A percentile compares a stretch with the other conserved stretches of the same genome.
Evolutionary conservation across 2,888 invertebrate species (phyloP).

Genomic region (Marronus borbonicus): DNA sequence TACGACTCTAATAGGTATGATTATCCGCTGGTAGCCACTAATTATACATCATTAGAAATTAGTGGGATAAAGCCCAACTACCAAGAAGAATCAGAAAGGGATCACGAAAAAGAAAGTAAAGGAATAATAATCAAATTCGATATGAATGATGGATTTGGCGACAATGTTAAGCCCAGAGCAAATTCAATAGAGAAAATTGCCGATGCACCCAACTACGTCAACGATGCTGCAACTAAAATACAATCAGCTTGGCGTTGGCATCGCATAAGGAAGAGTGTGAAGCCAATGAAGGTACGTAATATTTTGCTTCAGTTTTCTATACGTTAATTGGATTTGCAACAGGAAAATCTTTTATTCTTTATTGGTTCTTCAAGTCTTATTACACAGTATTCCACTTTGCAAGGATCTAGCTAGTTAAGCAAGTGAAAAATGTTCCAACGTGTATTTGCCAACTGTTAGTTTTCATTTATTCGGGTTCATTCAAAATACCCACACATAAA

Average conservation of each 20-base stretch:
- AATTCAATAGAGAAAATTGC: slow-evolving; percentile 42
- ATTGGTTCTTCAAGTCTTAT: no score
- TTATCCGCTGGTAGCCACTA: neutral
- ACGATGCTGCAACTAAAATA: slow-evolving; percentile 55
- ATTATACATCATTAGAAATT: slow-evolving; percentile 1
- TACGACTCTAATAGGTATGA: slow-evolving; percentile 37
- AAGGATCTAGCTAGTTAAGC: no score
- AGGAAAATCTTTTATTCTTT: no score
- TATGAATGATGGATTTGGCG: slow-evolving; percentile 28
- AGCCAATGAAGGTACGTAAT: slow-evolving; percentile 49
- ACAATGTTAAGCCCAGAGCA: slow-evolving; percentile 45
- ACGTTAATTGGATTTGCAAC: no score
- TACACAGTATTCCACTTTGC: no score
- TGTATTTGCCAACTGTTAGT: no score
- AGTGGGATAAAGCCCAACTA: neutral
- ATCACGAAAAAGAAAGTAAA: neutral
- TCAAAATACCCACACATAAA: no score
- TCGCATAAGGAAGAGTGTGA: slow-evolving; percentile 43
- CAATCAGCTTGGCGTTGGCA: slow-evolving; percentile 57
- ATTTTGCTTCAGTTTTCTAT: neutral
- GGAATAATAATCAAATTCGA: neutral
- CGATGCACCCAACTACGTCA: slow-evolving; percentile 36
- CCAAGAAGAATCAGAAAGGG: neutral
- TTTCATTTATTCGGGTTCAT: no score
- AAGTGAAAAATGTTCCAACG: no score